phyloP scores from a whole-genome alignment of 1,140 invertebrate genomes.

The Notospermus geniculatus region DNA sequence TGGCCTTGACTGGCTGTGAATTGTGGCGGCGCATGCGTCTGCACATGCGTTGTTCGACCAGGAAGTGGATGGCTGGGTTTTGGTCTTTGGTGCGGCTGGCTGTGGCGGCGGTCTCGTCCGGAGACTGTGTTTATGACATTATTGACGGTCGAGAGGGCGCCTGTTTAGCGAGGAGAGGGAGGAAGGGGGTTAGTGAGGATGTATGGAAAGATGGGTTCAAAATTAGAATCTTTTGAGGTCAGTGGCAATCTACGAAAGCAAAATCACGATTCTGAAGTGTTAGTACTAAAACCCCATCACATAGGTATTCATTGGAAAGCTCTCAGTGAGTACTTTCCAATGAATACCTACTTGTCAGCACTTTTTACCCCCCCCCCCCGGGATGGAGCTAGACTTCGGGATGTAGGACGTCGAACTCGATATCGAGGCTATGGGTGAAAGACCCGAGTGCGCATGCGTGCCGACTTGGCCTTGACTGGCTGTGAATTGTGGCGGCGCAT shows the following conservation, averaged over 20 bases:
- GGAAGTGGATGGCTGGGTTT: conserved; percentile 3
- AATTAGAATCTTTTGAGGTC: conserved; percentile 5
- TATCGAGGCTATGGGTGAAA: conserved; percentile 36
- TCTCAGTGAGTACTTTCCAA: too few species aligned
- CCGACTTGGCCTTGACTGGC: conserved; percentile 17
- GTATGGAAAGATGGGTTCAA: neutral
- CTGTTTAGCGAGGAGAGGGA: neutral
- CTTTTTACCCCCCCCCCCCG: too few species aligned
- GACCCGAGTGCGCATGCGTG: conserved; percentile 19
- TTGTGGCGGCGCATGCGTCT: conserved; percentile 1
- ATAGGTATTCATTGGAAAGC: too few species aligned
- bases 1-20: conserved; percentile 17
- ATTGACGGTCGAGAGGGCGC: neutral
- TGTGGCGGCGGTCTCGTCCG: too few species aligned
- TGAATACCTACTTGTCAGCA: too few species aligned
- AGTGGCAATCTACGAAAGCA: too few species aligned
- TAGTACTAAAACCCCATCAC: too few species aligned
- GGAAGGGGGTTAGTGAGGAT: neutral
- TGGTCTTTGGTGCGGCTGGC: neutral
- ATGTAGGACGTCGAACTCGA: conserved; percentile 41
- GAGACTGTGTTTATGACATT: neutral
- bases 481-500: conserved; percentile 3
- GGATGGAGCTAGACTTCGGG: conserved; percentile 44
- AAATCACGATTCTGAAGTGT: too few species aligned
- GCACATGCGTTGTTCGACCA: neutral